Percentiles rank a stretch among this genome's conserved stretches.
These are phyloP conservation scores for Cheilosia soror DNA, from an alignment of 2,888 invertebrate genomes.

Conservation along the genomic window DNA sequence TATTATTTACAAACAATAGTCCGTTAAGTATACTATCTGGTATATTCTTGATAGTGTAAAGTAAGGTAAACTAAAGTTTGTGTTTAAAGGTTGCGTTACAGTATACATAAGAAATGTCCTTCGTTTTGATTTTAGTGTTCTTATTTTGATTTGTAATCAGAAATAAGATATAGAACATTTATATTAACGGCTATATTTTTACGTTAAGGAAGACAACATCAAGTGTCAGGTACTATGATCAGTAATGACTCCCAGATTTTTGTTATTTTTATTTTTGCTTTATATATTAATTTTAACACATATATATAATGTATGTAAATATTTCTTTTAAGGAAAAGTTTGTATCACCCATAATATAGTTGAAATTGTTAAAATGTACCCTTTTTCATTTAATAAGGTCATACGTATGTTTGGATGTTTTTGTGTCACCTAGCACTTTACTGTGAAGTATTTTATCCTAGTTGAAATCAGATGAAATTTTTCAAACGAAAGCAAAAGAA, in stretches of 20 bases:
- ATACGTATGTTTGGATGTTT: background rate
- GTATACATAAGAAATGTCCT: constrained; percentile 12
- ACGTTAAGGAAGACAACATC: constrained; percentile 72
- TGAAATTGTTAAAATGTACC: background rate
- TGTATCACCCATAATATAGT: constrained; percentile 29
- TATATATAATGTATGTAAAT: constrained; percentile 30
- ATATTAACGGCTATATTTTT: constrained; percentile 45
- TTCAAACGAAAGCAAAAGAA: background rate
- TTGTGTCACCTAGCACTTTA: constrained; percentile 5
- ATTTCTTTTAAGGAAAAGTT: constrained; percentile 13
- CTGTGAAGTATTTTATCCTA: constrained; percentile 7
- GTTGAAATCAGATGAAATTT: constrained; percentile 27
- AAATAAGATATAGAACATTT: constrained; percentile 22
- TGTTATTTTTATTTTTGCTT: constrained; percentile 10
- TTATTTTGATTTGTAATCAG: constrained; percentile 3
- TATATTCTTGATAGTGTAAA: background rate
- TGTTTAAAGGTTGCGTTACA: constrained; percentile 4
- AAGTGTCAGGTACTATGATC: constrained; percentile 73
- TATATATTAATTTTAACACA: constrained; percentile 30
- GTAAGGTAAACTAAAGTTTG: background rate
- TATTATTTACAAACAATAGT: constrained; percentile 45
- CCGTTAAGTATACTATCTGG: constrained; percentile 12
- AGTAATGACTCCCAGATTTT: constrained; percentile 70
- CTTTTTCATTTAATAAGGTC: background rate
- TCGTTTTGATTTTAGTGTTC: constrained; percentile 5